Percentiles rank a stretch among this genome's conserved stretches.
Evolutionary conservation across 2,888 invertebrate species (phyloP).

Genomic region (Sicus ferrugineus): DNA sequence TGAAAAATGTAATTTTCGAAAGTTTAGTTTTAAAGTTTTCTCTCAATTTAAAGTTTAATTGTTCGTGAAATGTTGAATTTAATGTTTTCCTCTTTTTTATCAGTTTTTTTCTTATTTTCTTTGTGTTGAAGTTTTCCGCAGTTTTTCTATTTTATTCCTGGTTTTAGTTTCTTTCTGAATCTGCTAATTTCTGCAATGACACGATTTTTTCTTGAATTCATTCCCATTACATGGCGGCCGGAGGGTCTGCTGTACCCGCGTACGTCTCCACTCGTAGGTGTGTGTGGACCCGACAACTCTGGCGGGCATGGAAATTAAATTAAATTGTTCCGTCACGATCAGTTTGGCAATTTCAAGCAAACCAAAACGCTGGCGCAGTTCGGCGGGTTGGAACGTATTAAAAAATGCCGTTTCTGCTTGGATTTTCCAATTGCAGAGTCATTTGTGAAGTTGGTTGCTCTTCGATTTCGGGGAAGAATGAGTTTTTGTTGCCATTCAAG

Average conservation of each 20-base stretch:
- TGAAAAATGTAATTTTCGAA: too few species aligned
- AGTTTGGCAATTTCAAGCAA: constrained; percentile 58
- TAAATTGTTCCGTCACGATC: constrained; percentile 62
- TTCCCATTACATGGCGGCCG: not conserved
- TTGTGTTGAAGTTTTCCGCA: not conserved
- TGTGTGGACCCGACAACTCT: not conserved
- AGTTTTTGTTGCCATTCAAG: constrained; percentile 1
- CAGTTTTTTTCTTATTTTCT: not conserved
- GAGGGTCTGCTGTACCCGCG: not conserved
- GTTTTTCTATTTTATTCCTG: not conserved
- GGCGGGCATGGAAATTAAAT: constrained; percentile 42
- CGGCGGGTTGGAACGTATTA: not conserved
- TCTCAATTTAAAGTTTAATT: too few species aligned
- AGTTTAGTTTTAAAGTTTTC: too few species aligned
- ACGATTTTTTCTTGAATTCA: constrained; percentile 7
- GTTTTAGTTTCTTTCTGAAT: not conserved
- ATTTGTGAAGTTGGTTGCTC: not conserved
- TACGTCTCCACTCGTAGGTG: not conserved
- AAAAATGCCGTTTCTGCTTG: not conserved
- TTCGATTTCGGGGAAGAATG: not conserved
- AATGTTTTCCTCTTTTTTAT: not conserved
- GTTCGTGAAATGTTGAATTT: not conserved
- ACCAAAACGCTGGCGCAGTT: too few species aligned
- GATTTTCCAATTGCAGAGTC: not conserved
- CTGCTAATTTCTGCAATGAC: constrained; percentile 12